Evolutionary conservation across 2,797 vertebrate species (phyloP).

Genomic region (Pipistrellus pipistrellus): DNA sequence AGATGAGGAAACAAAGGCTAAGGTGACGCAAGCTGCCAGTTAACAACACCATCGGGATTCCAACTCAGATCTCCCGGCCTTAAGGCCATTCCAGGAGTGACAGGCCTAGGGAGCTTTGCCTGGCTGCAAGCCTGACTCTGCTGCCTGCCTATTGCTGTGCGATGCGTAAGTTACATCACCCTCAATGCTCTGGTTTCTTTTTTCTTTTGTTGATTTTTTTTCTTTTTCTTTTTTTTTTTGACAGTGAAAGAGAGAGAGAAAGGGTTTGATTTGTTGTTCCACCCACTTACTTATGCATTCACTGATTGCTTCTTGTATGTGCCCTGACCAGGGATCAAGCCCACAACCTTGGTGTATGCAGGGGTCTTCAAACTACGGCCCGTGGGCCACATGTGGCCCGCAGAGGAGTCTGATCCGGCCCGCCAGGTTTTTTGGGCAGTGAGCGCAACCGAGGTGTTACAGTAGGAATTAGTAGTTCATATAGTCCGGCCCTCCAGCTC

Average conservation of each 20-base stretch:
- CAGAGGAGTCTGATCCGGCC: too few species aligned
- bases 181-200: background rate
- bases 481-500: too few species aligned
- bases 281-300: background rate
- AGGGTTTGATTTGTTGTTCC: background rate
- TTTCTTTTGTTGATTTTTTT: background rate
- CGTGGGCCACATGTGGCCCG: too few species aligned
- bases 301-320: background rate
- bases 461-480: too few species aligned
- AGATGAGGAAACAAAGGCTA: background rate
- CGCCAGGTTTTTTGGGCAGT: too few species aligned
- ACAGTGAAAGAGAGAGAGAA: background rate
- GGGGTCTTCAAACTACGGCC: too few species aligned
- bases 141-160: background rate
- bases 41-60: background rate
- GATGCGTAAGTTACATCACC: background rate
- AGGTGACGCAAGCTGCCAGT: background rate
- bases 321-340: background rate
- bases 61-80: accelerated
- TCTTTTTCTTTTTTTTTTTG: background rate
- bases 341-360: background rate
- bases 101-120: accelerated
- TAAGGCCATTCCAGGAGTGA: background rate
- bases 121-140: background rate
- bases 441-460: too few species aligned